Evolutionary conservation across 2,797 vertebrate species (phyloP), one percentile per base, ranked within the genome.

Genomic region (Hapalemur alaotrensis): DNA sequence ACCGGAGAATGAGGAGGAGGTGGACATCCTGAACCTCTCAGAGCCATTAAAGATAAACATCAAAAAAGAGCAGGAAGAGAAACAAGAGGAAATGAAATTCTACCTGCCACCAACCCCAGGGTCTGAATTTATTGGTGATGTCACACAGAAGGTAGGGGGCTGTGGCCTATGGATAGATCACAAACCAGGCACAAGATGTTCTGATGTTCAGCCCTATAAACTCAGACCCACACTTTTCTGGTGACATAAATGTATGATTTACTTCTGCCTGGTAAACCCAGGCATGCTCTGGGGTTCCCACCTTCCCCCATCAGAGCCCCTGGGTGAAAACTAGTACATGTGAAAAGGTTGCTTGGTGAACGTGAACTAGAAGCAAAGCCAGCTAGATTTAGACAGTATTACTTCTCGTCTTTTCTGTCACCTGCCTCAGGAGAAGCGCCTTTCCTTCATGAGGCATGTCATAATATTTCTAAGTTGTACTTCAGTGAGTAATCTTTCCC

Each of bases 61-160:
- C 98, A 99, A 99, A 97, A 99, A 99, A 96, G 99, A 99, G 88
- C 99, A 99, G 95, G 99, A 99, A 67, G 99, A 99, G 86, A 98
- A 99, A 0, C 99, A 99, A 87, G 98, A 99, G 14, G 99, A 99
- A 96, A 98, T 99, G 78, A 99, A 99, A 95, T 99, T 99, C 98
- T 99, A 99, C 97, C 97, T 99, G 98, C 99, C 99, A 12, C 98
- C 99, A 32, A 99, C 99, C 76, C 97, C 99, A 17, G 99, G 99
- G 0, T 98, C 99, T 0, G 99, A 99, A 97, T 99, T 99, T 92
- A 98, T 99, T 97, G 98, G 99, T 43, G 99, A 99, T 70, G 63
- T 99, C 10, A 99, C 99, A 43, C 99, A 99, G 97, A 99, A 99
- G 99, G 99, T 99, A 97, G 96, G 73, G 18, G 13, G 17, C 38